Base-by-base conservation (phyloP, 2,113 vertebrate genomes). In the Tiliqua scincoides region DNA sequence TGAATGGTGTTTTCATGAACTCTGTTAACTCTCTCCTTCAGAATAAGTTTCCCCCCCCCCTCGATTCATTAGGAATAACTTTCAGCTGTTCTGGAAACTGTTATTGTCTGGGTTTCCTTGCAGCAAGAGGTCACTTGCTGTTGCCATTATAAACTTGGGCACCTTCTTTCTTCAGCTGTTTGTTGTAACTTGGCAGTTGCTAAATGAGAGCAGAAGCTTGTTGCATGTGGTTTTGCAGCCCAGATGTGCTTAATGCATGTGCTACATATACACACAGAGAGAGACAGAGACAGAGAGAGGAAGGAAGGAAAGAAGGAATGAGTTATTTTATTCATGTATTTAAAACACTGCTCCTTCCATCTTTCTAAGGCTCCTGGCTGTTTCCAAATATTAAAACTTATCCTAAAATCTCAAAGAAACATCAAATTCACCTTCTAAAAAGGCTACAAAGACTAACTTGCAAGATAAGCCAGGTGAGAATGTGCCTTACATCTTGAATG, bases 111-210 rank as follows among this genome's bases (percentile, higher is more conserved):
- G 88, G 86, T 79, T 92, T 48, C 63, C 23, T 1, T 92, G 86
- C 91, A 91, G 81, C 0, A 6, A 93, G 85, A 87, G 90, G 93
- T 94, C 91, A 93, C 91, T 93, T 20, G 72, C 68, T 85, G 85
- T 94, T 95, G 91, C 88, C 83, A 85, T 89, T 92, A 87, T 89
- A 94, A 93, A 89, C 86, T 70, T 72, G 83, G 74, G 87, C 85
- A 72, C 30, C 65, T 48, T 48, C 54, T 72, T 79, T 93, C 92
- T 89, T 92, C 92, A 91, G 92, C 93, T 95, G 93, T 94, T 94
- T 94, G 94, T 91, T 93, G 18, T 91, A 95, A 90, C 88, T 93
- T 93, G 90, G 90, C 91, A 90, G 92, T 91, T 93, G 88, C 87
- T 80, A 93, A 94, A 92, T 90, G 82, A 89, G 72, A 74, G 88